Conservation (phyloP, 2,888 invertebrate genomes). For the Acholoe squamosa region DNA sequence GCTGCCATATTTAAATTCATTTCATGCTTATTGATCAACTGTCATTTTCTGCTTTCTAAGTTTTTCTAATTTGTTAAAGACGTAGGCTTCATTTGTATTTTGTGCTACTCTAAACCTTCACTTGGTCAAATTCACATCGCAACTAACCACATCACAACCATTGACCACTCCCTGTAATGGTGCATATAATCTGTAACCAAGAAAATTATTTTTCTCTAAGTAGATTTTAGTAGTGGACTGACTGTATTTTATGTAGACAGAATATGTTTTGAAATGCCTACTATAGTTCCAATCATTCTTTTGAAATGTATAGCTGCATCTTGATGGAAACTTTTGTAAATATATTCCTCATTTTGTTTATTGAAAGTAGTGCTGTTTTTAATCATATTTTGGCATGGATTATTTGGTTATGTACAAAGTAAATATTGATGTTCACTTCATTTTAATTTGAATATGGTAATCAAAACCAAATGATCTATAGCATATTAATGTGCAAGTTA, state of each 20-base stretch:
- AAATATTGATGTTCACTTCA: no score
- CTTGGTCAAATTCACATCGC: neutral
- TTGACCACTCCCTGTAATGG: neutral
- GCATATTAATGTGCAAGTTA: no score
- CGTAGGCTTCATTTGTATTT: neutral
- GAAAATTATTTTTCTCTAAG: no score
- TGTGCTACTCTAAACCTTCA: neutral
- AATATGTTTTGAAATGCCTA: no score
- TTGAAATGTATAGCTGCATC: neutral
- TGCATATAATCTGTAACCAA: neutral
- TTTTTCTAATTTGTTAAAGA: no score
- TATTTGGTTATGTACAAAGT: neutral
- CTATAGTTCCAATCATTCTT: no score
- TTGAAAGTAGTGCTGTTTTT: neutral
- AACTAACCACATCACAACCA: neutral
- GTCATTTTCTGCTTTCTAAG: neutral
- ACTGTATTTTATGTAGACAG: no score
- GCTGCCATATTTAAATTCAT: neutral
- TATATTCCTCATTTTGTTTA: neutral
- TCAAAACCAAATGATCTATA: no score
- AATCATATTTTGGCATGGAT: neutral
- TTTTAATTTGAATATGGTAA: no score
- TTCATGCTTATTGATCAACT: neutral
- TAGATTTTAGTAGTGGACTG: no score
- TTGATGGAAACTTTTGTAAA: constrained; percentile 20